These are phyloP conservation scores for Gobionotothen gibberifrons DNA, from an alignment of 2,797 vertebrate genomes.

Conservation along the genomic window DNA sequence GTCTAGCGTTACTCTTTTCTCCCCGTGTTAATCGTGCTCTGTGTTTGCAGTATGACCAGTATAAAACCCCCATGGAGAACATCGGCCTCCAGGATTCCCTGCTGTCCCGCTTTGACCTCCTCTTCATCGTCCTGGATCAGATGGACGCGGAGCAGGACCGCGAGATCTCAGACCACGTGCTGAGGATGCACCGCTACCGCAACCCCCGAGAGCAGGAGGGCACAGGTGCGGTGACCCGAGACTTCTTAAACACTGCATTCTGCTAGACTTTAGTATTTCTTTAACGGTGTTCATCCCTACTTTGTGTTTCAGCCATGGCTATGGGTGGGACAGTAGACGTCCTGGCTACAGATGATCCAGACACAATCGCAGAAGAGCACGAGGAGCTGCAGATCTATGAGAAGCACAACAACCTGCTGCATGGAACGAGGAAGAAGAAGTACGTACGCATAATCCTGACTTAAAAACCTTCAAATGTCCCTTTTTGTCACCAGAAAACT, in stretches of 20 bases:
- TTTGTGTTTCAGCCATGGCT: constrained; percentile 85
- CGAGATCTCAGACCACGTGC: constrained; percentile 94
- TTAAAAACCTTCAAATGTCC: neutral
- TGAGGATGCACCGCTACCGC: constrained; percentile 96
- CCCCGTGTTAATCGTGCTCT: neutral
- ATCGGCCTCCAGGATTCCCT: constrained; percentile 98
- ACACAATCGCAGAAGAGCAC: constrained; percentile 84
- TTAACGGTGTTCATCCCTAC: neutral
- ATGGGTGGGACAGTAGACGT: constrained; percentile 92
- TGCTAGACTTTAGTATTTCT: too few species aligned
- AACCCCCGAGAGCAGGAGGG: constrained; percentile 94
- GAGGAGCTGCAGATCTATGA: constrained; percentile 95
- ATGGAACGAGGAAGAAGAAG: constrained; percentile 90
- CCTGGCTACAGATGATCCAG: constrained; percentile 92
- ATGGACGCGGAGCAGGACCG: constrained; percentile 96
- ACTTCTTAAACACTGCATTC: fast-evolving
- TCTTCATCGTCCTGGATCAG: constrained; percentile 97
- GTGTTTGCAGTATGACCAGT: constrained; percentile 92
- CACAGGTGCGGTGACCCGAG: constrained; percentile 60
- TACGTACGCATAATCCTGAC: constrained; percentile 46
- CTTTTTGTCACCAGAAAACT: too few species aligned
- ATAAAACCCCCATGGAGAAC: constrained; percentile 99
- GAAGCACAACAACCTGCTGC: constrained; percentile 94
- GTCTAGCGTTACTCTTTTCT: too few species aligned
- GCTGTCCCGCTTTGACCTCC: constrained; percentile 95